A percentile compares a stretch with the other conserved stretches of the same genome.
These are phyloP conservation scores for Salvelinus fontinalis DNA, from an alignment of 2,113 vertebrate genomes.

Conservation along the genomic window DNA sequence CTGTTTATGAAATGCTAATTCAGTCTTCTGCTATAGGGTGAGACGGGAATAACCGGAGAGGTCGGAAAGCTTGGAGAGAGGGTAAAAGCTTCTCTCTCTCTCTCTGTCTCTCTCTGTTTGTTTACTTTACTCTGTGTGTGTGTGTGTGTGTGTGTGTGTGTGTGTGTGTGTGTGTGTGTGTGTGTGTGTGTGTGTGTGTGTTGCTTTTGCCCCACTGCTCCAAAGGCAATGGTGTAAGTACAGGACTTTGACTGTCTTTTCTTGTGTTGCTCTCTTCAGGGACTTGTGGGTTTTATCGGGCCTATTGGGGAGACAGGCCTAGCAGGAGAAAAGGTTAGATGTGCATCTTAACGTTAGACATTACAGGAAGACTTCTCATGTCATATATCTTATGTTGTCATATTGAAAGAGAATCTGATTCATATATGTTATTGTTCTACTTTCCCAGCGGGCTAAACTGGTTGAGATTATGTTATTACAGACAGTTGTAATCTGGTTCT, in stretches of 20 bases:
- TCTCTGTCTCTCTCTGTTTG: background rate
- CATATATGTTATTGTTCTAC: background rate
- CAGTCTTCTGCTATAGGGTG: constrained; percentile 79
- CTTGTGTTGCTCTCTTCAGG: constrained; percentile 67
- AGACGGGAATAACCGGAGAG: constrained; percentile 84
- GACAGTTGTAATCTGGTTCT: too few relatives aligned
- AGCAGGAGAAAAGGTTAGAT: constrained; percentile 87
- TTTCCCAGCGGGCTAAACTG: background rate
- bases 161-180: background rate
- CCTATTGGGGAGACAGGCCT: constrained; percentile 83
- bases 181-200: background rate
- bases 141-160: background rate
- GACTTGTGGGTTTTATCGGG: constrained; percentile 86
- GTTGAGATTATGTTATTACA: too few relatives aligned
- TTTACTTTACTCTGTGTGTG: constrained; percentile 1
- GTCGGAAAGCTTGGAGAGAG: constrained; percentile 89
- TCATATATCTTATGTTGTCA: background rate
- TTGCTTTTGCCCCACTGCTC: constrained; percentile 25
- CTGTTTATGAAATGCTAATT: constrained; percentile 60
- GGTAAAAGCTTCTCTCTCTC: constrained; percentile 74
- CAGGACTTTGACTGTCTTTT: constrained; percentile 20
- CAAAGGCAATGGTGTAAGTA: constrained; percentile 20
- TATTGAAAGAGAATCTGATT: background rate
- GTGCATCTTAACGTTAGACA: background rate
- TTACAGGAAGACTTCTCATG: background rate